A percentile compares a stretch with the other conserved stretches of the same genome.
These are phyloP conservation scores for Xanthorhoe designata DNA, from an alignment of 2,888 invertebrate genomes.

Conservation along the genomic window DNA sequence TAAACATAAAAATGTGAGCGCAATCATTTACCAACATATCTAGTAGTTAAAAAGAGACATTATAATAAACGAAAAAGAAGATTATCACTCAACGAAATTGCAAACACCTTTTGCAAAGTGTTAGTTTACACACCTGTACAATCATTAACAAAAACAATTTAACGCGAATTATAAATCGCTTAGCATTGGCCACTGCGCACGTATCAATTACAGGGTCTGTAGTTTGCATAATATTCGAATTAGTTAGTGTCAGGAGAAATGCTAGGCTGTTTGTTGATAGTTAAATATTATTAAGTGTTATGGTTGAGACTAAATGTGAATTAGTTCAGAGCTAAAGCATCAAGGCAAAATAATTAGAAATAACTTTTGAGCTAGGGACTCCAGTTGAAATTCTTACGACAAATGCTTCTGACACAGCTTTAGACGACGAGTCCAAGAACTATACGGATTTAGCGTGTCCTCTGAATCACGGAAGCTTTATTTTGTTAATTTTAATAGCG, in stretches of 20 bases:
- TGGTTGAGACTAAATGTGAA: constrained; percentile 13
- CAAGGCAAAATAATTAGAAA: not conserved
- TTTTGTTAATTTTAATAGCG: too few species aligned
- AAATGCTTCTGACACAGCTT: too few species aligned
- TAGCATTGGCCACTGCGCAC: constrained; percentile 39
- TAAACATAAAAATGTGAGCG: not conserved
- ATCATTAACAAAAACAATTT: constrained; percentile 48
- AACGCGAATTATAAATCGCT: constrained; percentile 53
- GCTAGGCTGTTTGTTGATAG: constrained; percentile 34
- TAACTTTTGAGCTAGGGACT: too few species aligned
- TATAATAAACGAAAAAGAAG: not conserved
- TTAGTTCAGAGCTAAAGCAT: constrained; percentile 3
- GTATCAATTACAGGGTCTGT: constrained; percentile 50
- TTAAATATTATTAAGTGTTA: constrained; percentile 29
- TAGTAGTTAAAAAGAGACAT: not conserved
- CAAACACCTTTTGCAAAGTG: constrained; percentile 37
- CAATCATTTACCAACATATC: not conserved
- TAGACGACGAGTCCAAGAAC: too few species aligned
- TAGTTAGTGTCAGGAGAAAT: constrained; percentile 45
- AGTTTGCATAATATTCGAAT: constrained; percentile 52
- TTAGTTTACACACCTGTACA: constrained; percentile 39
- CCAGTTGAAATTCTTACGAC: too few species aligned
- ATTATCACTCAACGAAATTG: constrained; percentile 14
- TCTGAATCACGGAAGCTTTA: too few species aligned
- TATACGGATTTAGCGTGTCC: too few species aligned